These are phyloP conservation scores for Drosophila nr. medialis DNA, from an alignment of 2,888 invertebrate genomes.

Conservation along the genomic window DNA sequence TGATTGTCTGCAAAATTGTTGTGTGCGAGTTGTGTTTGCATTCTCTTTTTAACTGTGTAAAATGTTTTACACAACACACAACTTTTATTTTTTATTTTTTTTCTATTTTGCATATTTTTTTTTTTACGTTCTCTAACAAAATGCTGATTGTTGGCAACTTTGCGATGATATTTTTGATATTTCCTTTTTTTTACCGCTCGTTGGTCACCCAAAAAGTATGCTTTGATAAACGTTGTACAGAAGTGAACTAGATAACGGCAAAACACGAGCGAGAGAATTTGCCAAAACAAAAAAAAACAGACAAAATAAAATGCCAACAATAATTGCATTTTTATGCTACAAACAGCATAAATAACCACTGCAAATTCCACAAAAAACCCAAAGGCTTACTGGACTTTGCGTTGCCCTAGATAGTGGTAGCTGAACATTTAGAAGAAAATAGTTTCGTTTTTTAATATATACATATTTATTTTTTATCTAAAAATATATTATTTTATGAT, in stretches of 20 bases:
- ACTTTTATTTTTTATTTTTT: slow-evolving; percentile 2
- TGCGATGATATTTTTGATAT: slow-evolving; percentile 48
- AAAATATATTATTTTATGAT: not conserved
- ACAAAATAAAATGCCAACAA: slow-evolving; percentile 43
- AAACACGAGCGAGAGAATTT: slow-evolving; percentile 30
- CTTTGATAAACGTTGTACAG: slow-evolving; percentile 51
- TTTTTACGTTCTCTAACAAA: slow-evolving; percentile 40
- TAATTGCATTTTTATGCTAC: slow-evolving; percentile 74
- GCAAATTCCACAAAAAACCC: slow-evolving; percentile 1
- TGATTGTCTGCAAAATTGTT: slow-evolving; percentile 37
- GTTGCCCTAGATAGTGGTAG: slow-evolving; percentile 7
- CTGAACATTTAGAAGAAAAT: not conserved
- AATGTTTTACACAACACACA: slow-evolving; percentile 26
- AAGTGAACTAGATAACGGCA: slow-evolving; percentile 43
- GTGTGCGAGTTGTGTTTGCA: slow-evolving; percentile 28
- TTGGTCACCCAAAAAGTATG: slow-evolving; percentile 42
- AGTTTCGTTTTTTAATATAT: not conserved
- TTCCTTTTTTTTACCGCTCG: slow-evolving; percentile 13
- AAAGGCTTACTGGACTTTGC: not conserved
- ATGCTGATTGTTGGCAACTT: slow-evolving; percentile 68
- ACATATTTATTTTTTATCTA: not conserved
- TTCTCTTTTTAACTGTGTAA: slow-evolving; percentile 11
- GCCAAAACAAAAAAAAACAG: slow-evolving; percentile 16
- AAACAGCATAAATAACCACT: slow-evolving; percentile 61
- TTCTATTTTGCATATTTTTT: not conserved